Evolutionary conservation across 1,140 invertebrate species (phyloP), one percentile per base, ranked within the genome.

Genomic region (Hypothenemus hampei): DNA sequence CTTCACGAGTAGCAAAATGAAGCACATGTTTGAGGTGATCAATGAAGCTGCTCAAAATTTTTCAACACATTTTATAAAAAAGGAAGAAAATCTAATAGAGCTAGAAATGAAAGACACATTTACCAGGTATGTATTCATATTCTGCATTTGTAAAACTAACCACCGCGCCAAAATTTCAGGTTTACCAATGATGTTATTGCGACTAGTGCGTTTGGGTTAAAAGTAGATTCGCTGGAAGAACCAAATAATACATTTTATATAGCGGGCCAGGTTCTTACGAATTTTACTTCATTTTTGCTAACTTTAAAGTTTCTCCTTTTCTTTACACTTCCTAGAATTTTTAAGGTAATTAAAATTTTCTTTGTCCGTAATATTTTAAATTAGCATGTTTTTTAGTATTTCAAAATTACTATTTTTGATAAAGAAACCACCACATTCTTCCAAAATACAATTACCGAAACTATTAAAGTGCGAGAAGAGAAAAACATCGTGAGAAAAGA

Each of bases 111-210:
- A 61, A 45, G 46, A 46, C 19, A 40, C 20, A 3, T 43, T 57
- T 49, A 40, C 18, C 10, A 54, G 29, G 51, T 54, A 45, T 7
- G 15, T n/a, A n/a, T n/a, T n/a, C n/a, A n/a, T n/a, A 1, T 29
- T 29, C 6, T 29, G 26, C 26, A 29, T n/a, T n/a, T n/a, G n/a
- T n/a, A n/a, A n/a, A n/a, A n/a, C 26, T 29, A 1, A 29, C 0
- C n/a, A 7, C 18, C 18, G 11, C 18, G n/a, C 18, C 8, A 29
- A 37, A n/a, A 37, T 37, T 16, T 15, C 40, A 63, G 4, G 58
- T 67, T 50, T 71, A 68, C 72, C 0, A 72, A 67, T 52, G 73
- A 75, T 37, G 69, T 74, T 0, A 73, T 76, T 29, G 72, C 69
- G 1, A 65, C 62, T 0, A 41, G 54, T 8, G 66, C 72, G 5